Percentiles rank a stretch among this genome's conserved stretches.
phyloP scores from a whole-genome alignment of 2,797 vertebrate genomes.

The Florisuga fusca region DNA sequence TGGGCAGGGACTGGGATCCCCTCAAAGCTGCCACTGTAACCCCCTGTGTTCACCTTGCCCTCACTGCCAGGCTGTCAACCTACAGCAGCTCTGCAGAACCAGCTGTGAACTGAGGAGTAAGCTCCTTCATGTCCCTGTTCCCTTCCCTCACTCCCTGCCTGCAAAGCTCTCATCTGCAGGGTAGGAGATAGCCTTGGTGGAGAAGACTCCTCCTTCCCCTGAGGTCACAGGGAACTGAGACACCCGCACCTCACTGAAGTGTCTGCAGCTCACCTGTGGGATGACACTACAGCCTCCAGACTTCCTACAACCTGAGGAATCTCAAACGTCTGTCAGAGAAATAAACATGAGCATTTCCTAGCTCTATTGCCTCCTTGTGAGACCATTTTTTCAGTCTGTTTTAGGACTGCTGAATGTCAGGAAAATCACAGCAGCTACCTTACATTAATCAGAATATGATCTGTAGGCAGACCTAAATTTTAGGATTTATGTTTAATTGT shows the following conservation, averaged over 20 bases:
- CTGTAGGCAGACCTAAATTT: background rate
- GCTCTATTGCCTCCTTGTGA: background rate
- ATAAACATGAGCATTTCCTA: background rate
- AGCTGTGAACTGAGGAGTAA: background rate
- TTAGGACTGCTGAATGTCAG: background rate
- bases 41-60: rapidly evolving
- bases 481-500: background rate
- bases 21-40: background rate
- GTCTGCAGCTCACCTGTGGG: background rate
- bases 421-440: background rate
- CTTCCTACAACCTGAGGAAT: background rate
- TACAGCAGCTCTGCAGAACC: background rate
- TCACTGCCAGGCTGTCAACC: background rate
- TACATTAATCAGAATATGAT: background rate
- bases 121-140: background rate
- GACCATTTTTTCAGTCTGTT: background rate
- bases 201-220: background rate
- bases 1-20: background rate
- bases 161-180: background rate
- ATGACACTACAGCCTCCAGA: background rate
- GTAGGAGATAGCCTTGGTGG: background rate
- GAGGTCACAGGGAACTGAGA: background rate
- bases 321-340: background rate
- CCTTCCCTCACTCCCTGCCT: background rate
- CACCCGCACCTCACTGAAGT: background rate